Evolutionary conservation across 2,888 invertebrate genomes (phyloP).

Genomic region (Deilephila porcellus): DNA sequence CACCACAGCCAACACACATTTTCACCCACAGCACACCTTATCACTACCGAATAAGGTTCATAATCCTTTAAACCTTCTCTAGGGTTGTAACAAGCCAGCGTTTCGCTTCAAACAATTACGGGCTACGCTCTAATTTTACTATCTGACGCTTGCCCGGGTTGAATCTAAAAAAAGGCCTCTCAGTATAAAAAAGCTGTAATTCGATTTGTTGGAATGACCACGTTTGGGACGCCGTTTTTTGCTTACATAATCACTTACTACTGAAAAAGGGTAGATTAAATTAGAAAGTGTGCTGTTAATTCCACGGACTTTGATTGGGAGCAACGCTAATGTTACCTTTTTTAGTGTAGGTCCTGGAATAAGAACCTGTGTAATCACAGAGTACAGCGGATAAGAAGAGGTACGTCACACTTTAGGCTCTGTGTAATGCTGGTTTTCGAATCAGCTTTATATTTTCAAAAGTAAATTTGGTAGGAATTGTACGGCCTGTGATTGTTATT

Average conservation of each 20-base stretch:
- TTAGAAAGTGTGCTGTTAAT: not conserved
- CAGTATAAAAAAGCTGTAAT: slow-evolving; percentile 54
- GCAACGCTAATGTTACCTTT: not conserved
- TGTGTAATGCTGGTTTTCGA: too few species aligned
- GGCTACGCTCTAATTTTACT: slow-evolving; percentile 69
- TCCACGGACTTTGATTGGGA: not conserved
- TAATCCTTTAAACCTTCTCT: slow-evolving; percentile 24
- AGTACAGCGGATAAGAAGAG: too few species aligned
- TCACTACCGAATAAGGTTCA: slow-evolving; percentile 35
- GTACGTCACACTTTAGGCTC: too few species aligned
- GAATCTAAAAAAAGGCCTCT: slow-evolving; percentile 56
- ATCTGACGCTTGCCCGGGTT: slow-evolving; percentile 56
- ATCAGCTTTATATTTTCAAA: too few species aligned
- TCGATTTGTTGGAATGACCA: slow-evolving; percentile 59
- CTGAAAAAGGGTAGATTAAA: not conserved
- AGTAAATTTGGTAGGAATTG: too few species aligned
- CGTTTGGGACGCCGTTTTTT: slow-evolving; percentile 51
- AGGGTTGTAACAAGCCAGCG: slow-evolving; percentile 46
- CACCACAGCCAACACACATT: slow-evolving; percentile 49
- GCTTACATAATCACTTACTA: slow-evolving; percentile 40
- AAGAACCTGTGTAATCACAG: too few species aligned
- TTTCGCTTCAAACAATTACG: slow-evolving; percentile 67
- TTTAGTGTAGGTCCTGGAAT: not conserved
- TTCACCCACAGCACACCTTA: slow-evolving; percentile 37
- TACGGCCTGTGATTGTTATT: too few species aligned